Conservation (phyloP, 1,140 invertebrate species). For the Eubasilissa regina region DNA sequence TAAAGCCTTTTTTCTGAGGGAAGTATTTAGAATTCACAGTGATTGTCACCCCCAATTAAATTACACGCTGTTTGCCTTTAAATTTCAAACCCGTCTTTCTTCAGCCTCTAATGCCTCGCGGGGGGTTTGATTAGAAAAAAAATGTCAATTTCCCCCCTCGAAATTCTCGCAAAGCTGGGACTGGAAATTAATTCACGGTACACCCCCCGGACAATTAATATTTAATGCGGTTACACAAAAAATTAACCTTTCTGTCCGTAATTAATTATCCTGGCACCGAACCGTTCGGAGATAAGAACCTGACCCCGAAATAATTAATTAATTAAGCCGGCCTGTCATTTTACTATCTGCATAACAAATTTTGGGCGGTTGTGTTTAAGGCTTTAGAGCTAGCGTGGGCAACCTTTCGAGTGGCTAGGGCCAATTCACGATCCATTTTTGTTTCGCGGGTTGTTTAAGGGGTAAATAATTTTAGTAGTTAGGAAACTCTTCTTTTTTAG, state of each 20-base stretch:
- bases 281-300: constrained; percentile 1
- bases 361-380: background rate
- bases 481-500: too few relatives aligned
- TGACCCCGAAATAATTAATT: constrained; percentile 19
- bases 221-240: constrained; percentile 17
- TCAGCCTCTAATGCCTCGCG: background rate
- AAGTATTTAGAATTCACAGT: too few relatives aligned
- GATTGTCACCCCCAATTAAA: too few relatives aligned
- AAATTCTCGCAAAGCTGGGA: background rate
- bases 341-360: constrained; percentile 18
- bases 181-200: background rate
- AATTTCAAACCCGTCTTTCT: too few relatives aligned
- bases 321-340: constrained; percentile 20
- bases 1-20: too few relatives aligned
- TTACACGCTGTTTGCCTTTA: too few relatives aligned
- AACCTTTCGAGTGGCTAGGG: too few relatives aligned
- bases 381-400: too few relatives aligned
- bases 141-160: background rate
- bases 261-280: constrained; percentile 1
- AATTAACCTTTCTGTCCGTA: constrained; percentile 11
- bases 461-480: too few relatives aligned
- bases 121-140: background rate
- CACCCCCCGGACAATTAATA: constrained; percentile 5
- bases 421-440: too few relatives aligned
- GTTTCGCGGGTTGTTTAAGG: too few relatives aligned